Base-by-base conservation (phyloP, 2,113 vertebrate species). In the Aleadryas rufinucha region DNA sequence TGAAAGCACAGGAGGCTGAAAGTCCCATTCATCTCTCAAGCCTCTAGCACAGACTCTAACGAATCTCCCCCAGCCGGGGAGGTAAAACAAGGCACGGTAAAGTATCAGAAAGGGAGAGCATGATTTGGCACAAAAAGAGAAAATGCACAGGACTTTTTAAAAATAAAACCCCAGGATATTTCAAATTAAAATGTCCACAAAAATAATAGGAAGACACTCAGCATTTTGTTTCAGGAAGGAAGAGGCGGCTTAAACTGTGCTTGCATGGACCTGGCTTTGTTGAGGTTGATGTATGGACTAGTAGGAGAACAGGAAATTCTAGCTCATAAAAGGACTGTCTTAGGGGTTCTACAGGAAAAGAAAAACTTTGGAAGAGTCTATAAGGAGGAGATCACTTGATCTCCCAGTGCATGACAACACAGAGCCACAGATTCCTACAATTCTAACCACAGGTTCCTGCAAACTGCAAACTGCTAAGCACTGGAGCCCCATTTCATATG, bases 381-480 rank as follows among this genome's bases (percentile, higher is more conserved):
- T 57, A 54, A 69, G 33, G 37, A 86, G 21, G 24, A 60, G 23
- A 53, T 52, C 11, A 17, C 14, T 81, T 90, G 17, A 27, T 66
- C 19, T 37, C 6, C 30, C 27, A 63, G 37, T 31, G 24, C 21
- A 10, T 12, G 33, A 26, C 50, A 82, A 72, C 22, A 37, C 13
- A 54, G 54, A 82, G 6, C 17, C 16, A 60, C 0, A 0, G 18
- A 50, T 45, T 68, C 45, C 41, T 44, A 37, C 20, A 44, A 0
- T 11, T 61, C 20, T 68, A 75, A 52, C 13, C 18, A n/a, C 26
- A 69, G 26, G 37, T 39, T 87, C 45, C 47, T 61, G 54, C 35
- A 59, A 65, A 86, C 28, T 63, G 5, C 21, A 78, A 71, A 68
- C 41, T 39, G 23, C 10, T 72, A 24, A 84, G 26, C 28, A 31